Evolutionary conservation across 2,113 vertebrate species (phyloP).

Genomic region (Eurystomus gularis): DNA sequence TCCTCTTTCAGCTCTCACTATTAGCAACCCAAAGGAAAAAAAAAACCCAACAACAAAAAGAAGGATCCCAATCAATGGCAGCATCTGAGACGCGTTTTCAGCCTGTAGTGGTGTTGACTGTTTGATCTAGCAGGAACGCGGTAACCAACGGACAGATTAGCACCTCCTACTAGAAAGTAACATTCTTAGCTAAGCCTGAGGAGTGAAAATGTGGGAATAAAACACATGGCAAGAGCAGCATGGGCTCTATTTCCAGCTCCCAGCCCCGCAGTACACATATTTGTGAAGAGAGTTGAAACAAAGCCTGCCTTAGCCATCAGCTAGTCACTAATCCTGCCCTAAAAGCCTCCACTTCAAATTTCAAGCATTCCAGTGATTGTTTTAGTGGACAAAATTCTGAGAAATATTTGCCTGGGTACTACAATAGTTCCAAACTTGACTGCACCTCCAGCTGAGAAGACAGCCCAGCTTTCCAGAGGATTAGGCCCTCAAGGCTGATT

Average conservation of each 20-base stretch:
- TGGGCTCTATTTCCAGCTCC: not conserved
- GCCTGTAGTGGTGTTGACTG: not conserved
- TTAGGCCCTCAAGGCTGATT: not conserved
- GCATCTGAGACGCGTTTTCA: not conserved
- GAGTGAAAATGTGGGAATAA: not conserved
- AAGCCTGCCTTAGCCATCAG: not conserved
- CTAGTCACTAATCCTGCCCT: not conserved
- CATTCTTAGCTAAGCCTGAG: not conserved
- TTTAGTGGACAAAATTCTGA: not conserved
- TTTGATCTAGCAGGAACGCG: not conserved
- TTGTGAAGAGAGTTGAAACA: not conserved
- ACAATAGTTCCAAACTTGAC: not conserved
- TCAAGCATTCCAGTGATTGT: not conserved
- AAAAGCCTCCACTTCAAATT: not conserved
- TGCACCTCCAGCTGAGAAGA: not conserved
- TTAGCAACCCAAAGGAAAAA: not conserved
- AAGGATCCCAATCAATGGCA: not conserved
- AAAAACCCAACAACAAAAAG: not conserved
- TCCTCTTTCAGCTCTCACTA: not conserved
- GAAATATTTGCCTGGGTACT: not conserved
- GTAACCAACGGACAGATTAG: not conserved
- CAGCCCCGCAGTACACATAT: not conserved
- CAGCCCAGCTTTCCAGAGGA: not conserved
- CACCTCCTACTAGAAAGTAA: not conserved
- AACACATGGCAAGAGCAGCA: not conserved